phyloP scores from a whole-genome alignment of 92 coral and sea anemone species.

The Paragorgia papillata region DNA sequence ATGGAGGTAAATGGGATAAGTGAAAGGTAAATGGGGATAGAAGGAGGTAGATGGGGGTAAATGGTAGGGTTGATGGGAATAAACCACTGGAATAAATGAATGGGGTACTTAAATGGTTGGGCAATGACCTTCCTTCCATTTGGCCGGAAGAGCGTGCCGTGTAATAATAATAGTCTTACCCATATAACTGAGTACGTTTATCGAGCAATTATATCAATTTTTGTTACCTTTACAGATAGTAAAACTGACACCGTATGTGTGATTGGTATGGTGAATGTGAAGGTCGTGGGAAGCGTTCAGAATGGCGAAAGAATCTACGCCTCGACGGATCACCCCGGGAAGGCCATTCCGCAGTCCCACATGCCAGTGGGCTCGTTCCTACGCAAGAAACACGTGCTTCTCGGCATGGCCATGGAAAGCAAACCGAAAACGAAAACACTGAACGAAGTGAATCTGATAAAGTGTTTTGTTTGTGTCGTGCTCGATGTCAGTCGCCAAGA shows the following conservation, averaged over 20 bases:
- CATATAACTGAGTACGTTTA: too few relatives aligned
- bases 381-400: slow-evolving; percentile 51
- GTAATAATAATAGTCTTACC: too few relatives aligned
- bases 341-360: slow-evolving; percentile 87
- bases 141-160: too few relatives aligned
- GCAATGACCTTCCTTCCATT: too few relatives aligned
- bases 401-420: slow-evolving; percentile 61
- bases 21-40: too few relatives aligned
- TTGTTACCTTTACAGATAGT: slow-evolving; percentile 26
- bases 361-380: slow-evolving; percentile 69
- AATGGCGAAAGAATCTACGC: slow-evolving; percentile 94
- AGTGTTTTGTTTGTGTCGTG: slow-evolving; percentile 94
- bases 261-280: slow-evolving; percentile 90
- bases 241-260: slow-evolving; percentile 85
- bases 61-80: too few relatives aligned
- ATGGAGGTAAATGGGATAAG: too few relatives aligned
- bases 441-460: slow-evolving; percentile 65
- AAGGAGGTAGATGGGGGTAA: too few relatives aligned
- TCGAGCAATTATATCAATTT: too few relatives aligned
- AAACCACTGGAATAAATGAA: too few relatives aligned
- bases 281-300: slow-evolving; percentile 76
- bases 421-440: slow-evolving; percentile 37
- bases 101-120: too few relatives aligned
- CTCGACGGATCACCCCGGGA: slow-evolving; percentile 75
- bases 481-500: slow-evolving; percentile 82